Base-by-base conservation (phyloP, 2,888 invertebrate species). In the Hermodice carunculata region DNA sequence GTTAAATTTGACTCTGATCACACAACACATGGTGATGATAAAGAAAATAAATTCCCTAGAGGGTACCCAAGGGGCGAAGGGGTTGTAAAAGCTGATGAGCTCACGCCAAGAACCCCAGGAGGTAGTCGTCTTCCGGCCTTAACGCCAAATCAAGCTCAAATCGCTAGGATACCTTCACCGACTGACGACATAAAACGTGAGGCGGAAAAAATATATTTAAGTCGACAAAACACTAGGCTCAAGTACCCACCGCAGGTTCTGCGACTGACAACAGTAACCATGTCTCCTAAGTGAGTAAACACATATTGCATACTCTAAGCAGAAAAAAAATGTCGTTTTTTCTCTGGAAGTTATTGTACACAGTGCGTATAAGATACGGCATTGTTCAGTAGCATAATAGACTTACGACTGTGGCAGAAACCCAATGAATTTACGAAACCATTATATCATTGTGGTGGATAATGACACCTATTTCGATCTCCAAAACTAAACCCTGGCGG, bases 241-340 rank as follows among this genome's bases (percentile, higher is more conserved):
- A 3, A 24, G 31, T 22, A 57, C 40, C 67, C 61, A 1, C 42
- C 26, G n/a, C 48, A 62, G 31, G 43, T 59, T 44, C 24, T 61
- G 29, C 42, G 44, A 22, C 32, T 66, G 29, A 34, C 70, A 11
- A 70, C 57, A 29, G 70, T 70, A 14, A 48, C 64, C 48, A 64
- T 69, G 64, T 44, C 64, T 1, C 32, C 66, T 19, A 66, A 60
- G 69, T 69, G 44, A 43, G 28, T 32, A 19, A 5, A 40, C 11
- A 26, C 26, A 43, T 24, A 57, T 11, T 22, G 22, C 8, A 46
- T 11, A 46, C 46, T 11, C 11, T 17, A 46, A 11, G 46, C 19
- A 8, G 11, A 8, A 51, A 24, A 8, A 51, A 11, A 51, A 19
- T 19, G 28, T n/a, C n/a, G n/a, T n/a, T n/a, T n/a, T n/a, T n/a